phyloP scores from a whole-genome alignment of 2,797 vertebrate species.

The Cygnus olor region DNA sequence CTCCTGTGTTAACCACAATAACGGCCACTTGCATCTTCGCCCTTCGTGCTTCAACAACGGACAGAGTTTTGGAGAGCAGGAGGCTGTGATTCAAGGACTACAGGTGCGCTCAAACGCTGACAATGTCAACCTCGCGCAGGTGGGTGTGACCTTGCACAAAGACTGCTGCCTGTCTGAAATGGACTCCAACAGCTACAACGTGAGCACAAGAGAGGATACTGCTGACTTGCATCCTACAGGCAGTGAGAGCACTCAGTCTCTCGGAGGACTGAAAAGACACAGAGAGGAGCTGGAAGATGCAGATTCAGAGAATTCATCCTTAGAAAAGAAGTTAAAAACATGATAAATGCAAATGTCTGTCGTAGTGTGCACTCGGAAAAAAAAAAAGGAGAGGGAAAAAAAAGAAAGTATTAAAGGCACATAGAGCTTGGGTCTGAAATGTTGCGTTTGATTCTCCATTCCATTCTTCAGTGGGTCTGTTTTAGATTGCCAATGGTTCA shows the following conservation, averaged over 20 bases:
- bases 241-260: constrained; percentile 70
- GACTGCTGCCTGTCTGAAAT: constrained; percentile 82
- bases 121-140: constrained; percentile 67
- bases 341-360: constrained; percentile 79
- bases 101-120: constrained; percentile 72
- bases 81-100: constrained; percentile 68
- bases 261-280: constrained; percentile 82
- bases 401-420: constrained; percentile 80
- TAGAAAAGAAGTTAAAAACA: constrained; percentile 95
- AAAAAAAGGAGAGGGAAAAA: constrained; percentile 51
- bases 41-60: constrained; percentile 82
- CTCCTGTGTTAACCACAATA: constrained; percentile 80
- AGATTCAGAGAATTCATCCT: constrained; percentile 84
- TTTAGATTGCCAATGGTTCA: constrained; percentile 77
- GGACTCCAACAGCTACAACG: constrained; percentile 81
- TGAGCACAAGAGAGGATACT: constrained; percentile 75
- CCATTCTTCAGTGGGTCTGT: constrained; percentile 75
- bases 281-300: constrained; percentile 83
- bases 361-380: constrained; percentile 39
- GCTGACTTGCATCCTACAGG: constrained; percentile 64
- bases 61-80: constrained; percentile 80
- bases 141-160: constrained; percentile 74
- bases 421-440: constrained; percentile 78
- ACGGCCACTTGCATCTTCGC: constrained; percentile 79
- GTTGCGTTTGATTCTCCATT: constrained; percentile 78